Base-by-base conservation (phyloP, 2,797 vertebrate species). In the Phalanger gymnotis region DNA sequence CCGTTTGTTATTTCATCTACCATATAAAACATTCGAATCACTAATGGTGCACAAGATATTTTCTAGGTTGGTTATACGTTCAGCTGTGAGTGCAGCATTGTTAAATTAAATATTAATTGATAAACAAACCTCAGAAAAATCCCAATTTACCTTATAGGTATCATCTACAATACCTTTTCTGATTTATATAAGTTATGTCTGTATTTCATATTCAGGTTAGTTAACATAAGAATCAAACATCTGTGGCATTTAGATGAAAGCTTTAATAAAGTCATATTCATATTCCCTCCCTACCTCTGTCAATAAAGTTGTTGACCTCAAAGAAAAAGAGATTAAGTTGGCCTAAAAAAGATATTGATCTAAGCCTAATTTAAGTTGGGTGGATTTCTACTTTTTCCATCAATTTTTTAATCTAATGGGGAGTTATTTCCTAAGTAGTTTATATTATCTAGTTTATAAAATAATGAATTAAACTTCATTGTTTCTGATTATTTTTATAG, bases 221-320 rank as follows among this genome's bases (percentile, higher is more conserved):
- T 58, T 95, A 95, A 90, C 54, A 91, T 96, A 96, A 93, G 94
- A 97, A 97, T 96, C 95, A 95, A 96, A 90, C 92, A 93, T 96
- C 97, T 97, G 66, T 97, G 73, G 94, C 97, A 94, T 58, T 97
- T 95, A 96, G 93, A 97, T 98, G 92, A 94, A 96, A 96, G 97
- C 87, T 96, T 96, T 96, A 95, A 93, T 95, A 90, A 98, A 98
- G 97, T 97, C 97, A 97, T 98, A 97, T 97, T 97, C 93, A 96
- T 96, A 96, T 92, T 92, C 91, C 2, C 31, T 3, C 16, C 34
- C 34, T 34, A 30, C 95, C 87, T 61, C 96, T 97, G 94, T 94
- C 58, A 94, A 34, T 81, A 96, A 92, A 95, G 94, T 95, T 96
- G 0, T 95, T 96, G 94, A 96, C 34, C 66, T 90, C 51, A 90